Base-by-base conservation (phyloP, 1,140 invertebrate genomes). In the Spodoptera frugiperda region DNA sequence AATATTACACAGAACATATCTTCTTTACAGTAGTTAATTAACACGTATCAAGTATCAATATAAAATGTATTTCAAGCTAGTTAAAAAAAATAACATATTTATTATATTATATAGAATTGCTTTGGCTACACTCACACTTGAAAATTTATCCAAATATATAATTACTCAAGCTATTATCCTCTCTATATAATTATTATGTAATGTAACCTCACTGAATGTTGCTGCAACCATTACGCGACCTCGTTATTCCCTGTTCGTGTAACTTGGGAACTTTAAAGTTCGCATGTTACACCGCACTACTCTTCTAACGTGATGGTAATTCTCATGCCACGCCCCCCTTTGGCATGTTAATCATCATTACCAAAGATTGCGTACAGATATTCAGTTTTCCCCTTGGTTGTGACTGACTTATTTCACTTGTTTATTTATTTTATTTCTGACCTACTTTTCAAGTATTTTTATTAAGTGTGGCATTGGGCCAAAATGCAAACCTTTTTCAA, bases 261-360 rank as follows among this genome's bases (percentile, higher is more conserved):
- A 87, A 91, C 82, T 84, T 67, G 84, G 78, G 87, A 92, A 92
- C 91, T 92, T 15, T 75, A 46, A 46, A 89, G 90, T 92, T 93
- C 86, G 77, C 84, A 87, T 78, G 21, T 89, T 91, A 92, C 90
- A 93, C 87, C 73, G 39, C 61, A 78, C 55, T 72, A 77, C 44
- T 65, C 78, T 72, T 77, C 78, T 72, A 68, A 59, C 33, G 73
- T 77, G 75, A 81, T 92, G 89, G 82, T 91, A 87, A 91, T 87
- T 87, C 61, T 82, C 84, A 85, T 91, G 91, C 89, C 90, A 86
- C 83, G 10, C 11, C 11, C 44, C 44, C n/a, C 9, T 30, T 78
- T 89, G 91, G 90, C 92, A 87, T 90, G 82, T 79, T 81, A 87
- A 84, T 88, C 89, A 93, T 85, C 92, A 90, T 87, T 83, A 76